Evolutionary conservation across 2,888 invertebrate species (phyloP).

Genomic region (Erebia ligea): DNA sequence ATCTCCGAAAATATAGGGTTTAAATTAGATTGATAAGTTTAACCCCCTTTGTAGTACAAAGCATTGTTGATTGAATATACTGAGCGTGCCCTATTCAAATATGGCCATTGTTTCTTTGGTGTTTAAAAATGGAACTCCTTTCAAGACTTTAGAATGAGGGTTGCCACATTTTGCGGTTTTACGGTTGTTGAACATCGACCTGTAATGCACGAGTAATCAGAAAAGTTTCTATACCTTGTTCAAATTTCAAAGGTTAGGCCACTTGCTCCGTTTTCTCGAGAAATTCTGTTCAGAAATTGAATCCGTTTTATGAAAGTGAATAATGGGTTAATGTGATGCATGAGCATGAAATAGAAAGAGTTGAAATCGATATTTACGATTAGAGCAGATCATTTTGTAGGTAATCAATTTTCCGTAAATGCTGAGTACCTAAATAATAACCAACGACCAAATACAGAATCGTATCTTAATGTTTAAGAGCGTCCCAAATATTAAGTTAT

Average conservation of each 20-base stretch:
- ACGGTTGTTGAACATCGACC: constrained; percentile 29
- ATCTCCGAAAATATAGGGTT: constrained; percentile 8
- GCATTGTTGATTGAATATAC: constrained; percentile 69
- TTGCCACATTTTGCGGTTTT: constrained; percentile 35
- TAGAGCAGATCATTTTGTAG: too few relatives aligned
- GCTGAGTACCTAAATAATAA: too few relatives aligned
- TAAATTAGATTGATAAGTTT: constrained; percentile 15
- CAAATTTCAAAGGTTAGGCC: constrained; percentile 1
- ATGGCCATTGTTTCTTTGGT: constrained; percentile 64
- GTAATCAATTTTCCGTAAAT: not conserved
- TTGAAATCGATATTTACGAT: not conserved
- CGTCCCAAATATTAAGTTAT: too few relatives aligned
- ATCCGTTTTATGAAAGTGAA: not conserved
- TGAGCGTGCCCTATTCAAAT: constrained; percentile 68
- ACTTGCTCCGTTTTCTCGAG: constrained; percentile 8
- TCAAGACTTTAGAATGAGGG: constrained; percentile 49
- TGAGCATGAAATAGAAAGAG: not conserved
- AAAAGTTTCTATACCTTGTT: constrained; percentile 19
- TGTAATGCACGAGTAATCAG: constrained; percentile 29
- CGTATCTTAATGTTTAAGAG: too few relatives aligned
- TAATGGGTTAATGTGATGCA: not conserved
- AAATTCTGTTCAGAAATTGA: constrained; percentile 5
- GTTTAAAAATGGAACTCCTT: constrained; percentile 67
- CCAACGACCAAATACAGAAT: too few relatives aligned
- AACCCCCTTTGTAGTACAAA: constrained; percentile 39